phyloP scores from a whole-genome alignment of 2,888 invertebrate genomes.

The Adelognathus sp. region DNA sequence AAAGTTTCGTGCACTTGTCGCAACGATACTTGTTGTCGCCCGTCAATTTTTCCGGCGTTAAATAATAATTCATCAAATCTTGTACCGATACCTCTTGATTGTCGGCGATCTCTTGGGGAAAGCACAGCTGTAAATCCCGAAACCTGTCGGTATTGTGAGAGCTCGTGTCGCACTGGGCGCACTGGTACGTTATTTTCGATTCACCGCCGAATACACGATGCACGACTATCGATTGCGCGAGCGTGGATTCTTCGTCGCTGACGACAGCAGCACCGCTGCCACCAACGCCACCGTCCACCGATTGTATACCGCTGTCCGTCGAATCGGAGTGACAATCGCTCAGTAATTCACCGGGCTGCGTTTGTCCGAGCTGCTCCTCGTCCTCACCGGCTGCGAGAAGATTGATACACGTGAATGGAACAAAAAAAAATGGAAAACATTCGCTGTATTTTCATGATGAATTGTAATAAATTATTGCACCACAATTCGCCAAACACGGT shows the following conservation, averaged over 20 bases:
- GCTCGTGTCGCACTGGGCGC: constrained; percentile 87
- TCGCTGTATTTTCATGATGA: no score
- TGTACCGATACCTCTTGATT: constrained; percentile 86
- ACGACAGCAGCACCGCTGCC: constrained; percentile 26
- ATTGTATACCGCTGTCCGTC: constrained; percentile 80
- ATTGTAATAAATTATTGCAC: no score
- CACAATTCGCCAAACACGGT: no score
- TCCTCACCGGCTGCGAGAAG: constrained; percentile 70
- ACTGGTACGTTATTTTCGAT: constrained; percentile 88
- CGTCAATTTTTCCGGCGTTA: constrained; percentile 88
- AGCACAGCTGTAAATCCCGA: constrained; percentile 90
- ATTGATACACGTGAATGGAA: constrained; percentile 1
- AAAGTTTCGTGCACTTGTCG: constrained; percentile 87
- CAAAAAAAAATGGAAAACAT: background rate
- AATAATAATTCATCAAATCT: constrained; percentile 89
- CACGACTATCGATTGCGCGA: constrained; percentile 82
- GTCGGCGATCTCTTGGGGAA: constrained; percentile 83
- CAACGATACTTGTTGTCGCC: constrained; percentile 93
- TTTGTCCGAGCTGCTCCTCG: constrained; percentile 65
- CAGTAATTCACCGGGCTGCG: constrained; percentile 68
- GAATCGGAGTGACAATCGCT: constrained; percentile 79
- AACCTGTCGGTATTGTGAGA: constrained; percentile 90
- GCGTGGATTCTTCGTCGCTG: constrained; percentile 59
- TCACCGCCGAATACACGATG: constrained; percentile 91
- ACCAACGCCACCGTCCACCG: constrained; percentile 76